A percentile compares a stretch with the other conserved stretches of the same genome.
phyloP scores from a whole-genome alignment of 1,140 invertebrate genomes.

The Lucilia cuprina region DNA sequence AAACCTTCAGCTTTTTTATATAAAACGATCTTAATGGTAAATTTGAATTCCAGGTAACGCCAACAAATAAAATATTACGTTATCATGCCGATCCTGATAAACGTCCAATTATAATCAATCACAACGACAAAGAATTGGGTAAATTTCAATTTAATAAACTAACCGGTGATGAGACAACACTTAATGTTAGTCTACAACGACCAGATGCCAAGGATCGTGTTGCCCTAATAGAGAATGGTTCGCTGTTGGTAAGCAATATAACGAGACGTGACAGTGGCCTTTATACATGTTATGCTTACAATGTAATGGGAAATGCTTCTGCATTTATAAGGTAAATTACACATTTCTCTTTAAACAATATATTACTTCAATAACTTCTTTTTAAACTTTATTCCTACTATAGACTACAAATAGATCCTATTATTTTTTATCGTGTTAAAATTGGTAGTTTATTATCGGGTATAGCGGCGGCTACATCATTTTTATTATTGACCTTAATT shows the following conservation, averaged over 20 bases:
- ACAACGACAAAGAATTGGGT: constrained; percentile 47
- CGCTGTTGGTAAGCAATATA: constrained; percentile 71
- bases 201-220: constrained; percentile 57
- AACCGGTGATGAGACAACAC: constrained; percentile 49
- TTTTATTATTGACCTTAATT: constrained; percentile 79
- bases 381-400: constrained; percentile 19
- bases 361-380: background rate
- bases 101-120: constrained; percentile 55
- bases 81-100: constrained; percentile 74
- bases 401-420: constrained; percentile 79
- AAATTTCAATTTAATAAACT: constrained; percentile 50
- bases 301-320: constrained; percentile 80
- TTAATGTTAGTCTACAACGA: constrained; percentile 47
- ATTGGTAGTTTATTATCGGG: constrained; percentile 85
- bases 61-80: constrained; percentile 65
- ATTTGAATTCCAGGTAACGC: constrained; percentile 65
- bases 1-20: background rate
- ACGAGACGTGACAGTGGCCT: constrained; percentile 81
- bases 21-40: background rate
- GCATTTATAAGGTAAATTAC: constrained; percentile 66
- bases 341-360: background rate
- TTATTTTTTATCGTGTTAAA: constrained; percentile 82
- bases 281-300: constrained; percentile 86
- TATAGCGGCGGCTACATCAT: constrained; percentile 76
- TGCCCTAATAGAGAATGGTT: constrained; percentile 72